phyloP scores from a whole-genome alignment of 2,888 invertebrate species.

The Busseola fusca region DNA sequence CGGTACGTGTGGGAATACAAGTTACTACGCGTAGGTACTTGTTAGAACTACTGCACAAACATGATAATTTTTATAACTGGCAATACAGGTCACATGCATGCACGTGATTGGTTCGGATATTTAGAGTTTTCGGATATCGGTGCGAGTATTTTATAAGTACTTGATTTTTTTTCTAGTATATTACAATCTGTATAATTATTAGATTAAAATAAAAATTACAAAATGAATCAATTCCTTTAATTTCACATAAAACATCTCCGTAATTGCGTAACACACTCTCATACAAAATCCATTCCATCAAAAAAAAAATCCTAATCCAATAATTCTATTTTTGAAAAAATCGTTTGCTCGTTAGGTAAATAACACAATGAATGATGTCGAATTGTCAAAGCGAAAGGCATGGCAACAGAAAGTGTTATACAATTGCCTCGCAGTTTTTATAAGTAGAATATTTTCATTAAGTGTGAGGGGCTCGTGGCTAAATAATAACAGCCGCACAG shows the following conservation, averaged over 20 bases:
- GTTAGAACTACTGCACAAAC: slow-evolving; percentile 32
- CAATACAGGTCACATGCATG: slow-evolving; percentile 33
- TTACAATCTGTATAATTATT: too few species aligned
- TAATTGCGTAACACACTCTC: accelerated
- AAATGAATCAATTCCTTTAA: not conserved
- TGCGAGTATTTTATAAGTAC: slow-evolving; percentile 3
- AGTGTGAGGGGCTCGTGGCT: too few species aligned
- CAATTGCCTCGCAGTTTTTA: not conserved
- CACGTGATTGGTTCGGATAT: slow-evolving; percentile 5
- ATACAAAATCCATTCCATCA: not conserved
- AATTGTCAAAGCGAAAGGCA: not conserved
- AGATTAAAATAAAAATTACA: too few species aligned
- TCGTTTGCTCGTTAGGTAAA: not conserved
- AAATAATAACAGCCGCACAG: too few species aligned
- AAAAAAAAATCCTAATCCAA: not conserved
- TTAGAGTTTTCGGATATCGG: slow-evolving; percentile 8
- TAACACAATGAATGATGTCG: not conserved
- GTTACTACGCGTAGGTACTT: slow-evolving; percentile 58
- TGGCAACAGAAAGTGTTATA: not conserved
- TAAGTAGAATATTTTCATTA: not conserved
- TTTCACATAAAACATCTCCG: too few species aligned
- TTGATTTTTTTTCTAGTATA: not conserved
- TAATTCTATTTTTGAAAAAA: not conserved
- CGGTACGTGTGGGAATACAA: slow-evolving; percentile 69
- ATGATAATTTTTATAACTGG: slow-evolving; percentile 50